Evolutionary conservation across 2,797 vertebrate genomes (phyloP).

Genomic region (Hipposideros larvatus): DNA sequence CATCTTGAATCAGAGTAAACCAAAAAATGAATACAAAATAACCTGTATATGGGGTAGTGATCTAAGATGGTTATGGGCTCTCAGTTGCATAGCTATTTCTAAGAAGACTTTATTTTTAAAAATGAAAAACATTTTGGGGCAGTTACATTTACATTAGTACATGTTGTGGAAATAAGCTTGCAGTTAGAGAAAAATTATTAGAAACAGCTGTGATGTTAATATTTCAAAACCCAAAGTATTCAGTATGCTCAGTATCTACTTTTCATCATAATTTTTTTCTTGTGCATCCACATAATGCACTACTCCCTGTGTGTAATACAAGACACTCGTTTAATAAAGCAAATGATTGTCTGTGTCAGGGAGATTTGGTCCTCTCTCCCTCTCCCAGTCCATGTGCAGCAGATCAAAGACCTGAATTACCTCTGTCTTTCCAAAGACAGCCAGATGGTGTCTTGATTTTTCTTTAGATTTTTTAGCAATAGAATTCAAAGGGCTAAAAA

Average conservation of each 20-base stretch:
- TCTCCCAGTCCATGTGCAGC: conserved; percentile 71
- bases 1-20: not conserved
- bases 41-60: not conserved
- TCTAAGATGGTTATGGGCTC: conserved; percentile 10
- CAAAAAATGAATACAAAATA: not conserved
- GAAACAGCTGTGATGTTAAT: conserved; percentile 82
- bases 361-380: conserved; percentile 76
- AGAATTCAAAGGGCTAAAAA: conserved; percentile 78
- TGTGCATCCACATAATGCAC: conserved; percentile 78
- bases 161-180: conserved; percentile 80
- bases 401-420: conserved; percentile 85
- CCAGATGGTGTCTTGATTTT: conserved; percentile 84
- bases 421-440: conserved; percentile 80
- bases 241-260: conserved; percentile 70
- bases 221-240: conserved; percentile 73
- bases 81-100: conserved; percentile 64
- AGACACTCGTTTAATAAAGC: conserved; percentile 85
- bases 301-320: conserved; percentile 82
- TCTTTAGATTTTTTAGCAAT: conserved; percentile 68
- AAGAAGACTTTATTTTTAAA: conserved; percentile 68
- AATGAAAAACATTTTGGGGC: conserved; percentile 76
- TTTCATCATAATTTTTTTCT: conserved; percentile 78
- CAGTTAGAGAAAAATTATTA: conserved; percentile 81
- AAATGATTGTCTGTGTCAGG: conserved; percentile 79
- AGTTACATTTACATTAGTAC: conserved; percentile 81